Base-by-base conservation (phyloP, 2,113 vertebrate genomes). In the Chlamydotis undulata region DNA sequence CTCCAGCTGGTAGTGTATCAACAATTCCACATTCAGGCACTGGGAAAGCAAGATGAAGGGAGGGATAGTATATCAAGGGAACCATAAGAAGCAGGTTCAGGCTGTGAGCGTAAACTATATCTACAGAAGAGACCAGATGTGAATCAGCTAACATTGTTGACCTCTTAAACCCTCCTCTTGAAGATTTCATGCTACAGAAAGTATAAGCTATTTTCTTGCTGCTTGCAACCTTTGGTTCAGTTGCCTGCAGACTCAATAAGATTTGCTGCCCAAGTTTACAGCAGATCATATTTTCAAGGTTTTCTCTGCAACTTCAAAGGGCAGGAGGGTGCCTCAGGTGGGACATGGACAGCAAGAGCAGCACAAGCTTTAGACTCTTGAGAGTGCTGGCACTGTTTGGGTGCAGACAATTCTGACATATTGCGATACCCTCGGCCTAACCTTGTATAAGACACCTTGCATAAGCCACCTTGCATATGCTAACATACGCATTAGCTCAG, bases 261-360 rank as follows among this genome's bases (percentile, higher is more conserved):
- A 76, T 81, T 82, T 67, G 49, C 47, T 68, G 56, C 43, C 25
- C 35, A 56, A 57, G 49, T 68, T 92, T 89, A 57, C 3, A 49
- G 50, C 0, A 0, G 35, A 37, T 69, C 16, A 8, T 4, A 19
- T 63, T 90, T 87, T 91, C 50, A 76, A 80, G 64, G 57, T 45
- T 84, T 80, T 76, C 65, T 91, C 59, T 85, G 49, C 57, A 61
- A n/a, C 69, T 89, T 75, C 78, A 70, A 69, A 93, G 52, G 47
- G 64, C 50, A 63, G 83, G 52, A 86, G 63, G 59, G 19, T 59
- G 73, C 63, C 47, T 87, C 53, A 52, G 47, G 19, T 35, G 93
- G 80, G 35, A 92, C 87, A 84, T 10, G 52, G 87, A 49, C 82
- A 65, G 45, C 55, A 67, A 16, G 9, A 85, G 47, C 29, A 83